Evolutionary conservation across 2,797 vertebrate genomes (phyloP), one percentile per base, ranked within the genome.

Genomic region (Notamacropus eugenii): DNA sequence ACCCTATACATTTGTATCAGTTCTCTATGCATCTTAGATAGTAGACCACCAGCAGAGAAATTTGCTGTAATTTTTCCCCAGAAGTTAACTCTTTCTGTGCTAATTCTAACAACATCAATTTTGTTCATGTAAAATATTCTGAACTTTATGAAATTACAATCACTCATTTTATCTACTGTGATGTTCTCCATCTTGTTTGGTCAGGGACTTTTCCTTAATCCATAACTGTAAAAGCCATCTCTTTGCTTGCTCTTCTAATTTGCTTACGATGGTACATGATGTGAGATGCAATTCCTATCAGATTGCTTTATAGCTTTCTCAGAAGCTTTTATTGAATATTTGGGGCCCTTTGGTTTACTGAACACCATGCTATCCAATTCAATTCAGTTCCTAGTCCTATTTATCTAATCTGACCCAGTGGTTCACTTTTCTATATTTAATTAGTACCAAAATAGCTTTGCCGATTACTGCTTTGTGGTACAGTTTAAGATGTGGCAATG

Each of bases 251-350:
- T 40, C 62, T 40, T 22, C 62, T 74, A 74, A 74, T n/a, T n/a
- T 19, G n/a, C n/a, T 82, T 40, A 31, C 0, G 3, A 40, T 1
- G 22, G n/a, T 3, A 24, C 0, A 82, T 2, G 5, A 22, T 22
- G 16, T 74, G 5, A 74, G 67, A 74, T 0, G 2, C 0, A 74
- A n/a, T 74, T 74, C 62, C 62, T 74, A 74, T 16, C n/a, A 82
- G n/a, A 46, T 24, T 40, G 16, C 8, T 82, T 82, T 40, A 82
- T 8, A 9, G n/a, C 8, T 24, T 46, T 82, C n/a, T 19, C 67
- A 46, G n/a, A 82, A 40, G 19, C 9, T 46, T 82, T n/a, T 82
- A 40, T 82, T 46, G n/a, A 40, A 82, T 1, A 24, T 19, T 19
- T 40, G 16, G n/a, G n/a, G 8, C 24, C 67, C n/a, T 82, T 82